Conservation (phyloP, 2,888 invertebrate genomes). For the Argyresthia goedartella region DNA sequence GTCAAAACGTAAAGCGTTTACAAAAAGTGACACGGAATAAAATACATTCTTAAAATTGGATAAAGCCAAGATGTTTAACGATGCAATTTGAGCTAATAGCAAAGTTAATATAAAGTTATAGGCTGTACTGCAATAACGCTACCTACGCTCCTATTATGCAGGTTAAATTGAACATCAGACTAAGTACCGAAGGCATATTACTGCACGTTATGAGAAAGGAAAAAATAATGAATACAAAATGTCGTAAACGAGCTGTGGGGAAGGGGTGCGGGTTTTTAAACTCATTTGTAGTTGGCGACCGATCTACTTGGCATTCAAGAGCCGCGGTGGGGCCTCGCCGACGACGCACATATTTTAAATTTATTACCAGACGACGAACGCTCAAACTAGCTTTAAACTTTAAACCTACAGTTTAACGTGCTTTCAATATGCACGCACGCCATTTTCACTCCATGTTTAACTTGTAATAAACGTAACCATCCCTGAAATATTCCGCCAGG, state of each 20-base stretch:
- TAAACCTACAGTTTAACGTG: neutral
- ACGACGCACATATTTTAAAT: constrained; percentile 57
- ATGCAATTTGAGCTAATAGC: too few species aligned
- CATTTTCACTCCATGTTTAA: neutral
- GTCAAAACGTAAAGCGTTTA: too few species aligned
- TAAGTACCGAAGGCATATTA: constrained; percentile 30
- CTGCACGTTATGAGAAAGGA: constrained; percentile 16
- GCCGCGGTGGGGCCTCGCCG: constrained; percentile 17
- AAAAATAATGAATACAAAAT: constrained; percentile 47
- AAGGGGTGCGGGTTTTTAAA: constrained; percentile 30
- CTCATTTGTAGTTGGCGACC: constrained; percentile 41
- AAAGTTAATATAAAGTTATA: too few species aligned
- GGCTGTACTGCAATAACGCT: too few species aligned
- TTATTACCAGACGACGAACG: constrained; percentile 36
- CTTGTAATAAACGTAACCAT: neutral
- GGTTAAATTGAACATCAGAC: constrained; percentile 20
- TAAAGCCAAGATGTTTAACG: too few species aligned
- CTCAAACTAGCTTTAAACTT: neutral
- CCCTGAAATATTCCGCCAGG: neutral
- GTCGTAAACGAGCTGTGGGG: constrained; percentile 31
- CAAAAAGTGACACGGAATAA: constrained; percentile 1
- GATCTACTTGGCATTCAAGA: constrained; percentile 45
- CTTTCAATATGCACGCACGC: neutral
- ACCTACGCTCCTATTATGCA: too few species aligned
- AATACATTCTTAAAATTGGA: constrained; percentile 1